phyloP scores from a whole-genome alignment of 2,113 vertebrate genomes.

The Callipepla californica region DNA sequence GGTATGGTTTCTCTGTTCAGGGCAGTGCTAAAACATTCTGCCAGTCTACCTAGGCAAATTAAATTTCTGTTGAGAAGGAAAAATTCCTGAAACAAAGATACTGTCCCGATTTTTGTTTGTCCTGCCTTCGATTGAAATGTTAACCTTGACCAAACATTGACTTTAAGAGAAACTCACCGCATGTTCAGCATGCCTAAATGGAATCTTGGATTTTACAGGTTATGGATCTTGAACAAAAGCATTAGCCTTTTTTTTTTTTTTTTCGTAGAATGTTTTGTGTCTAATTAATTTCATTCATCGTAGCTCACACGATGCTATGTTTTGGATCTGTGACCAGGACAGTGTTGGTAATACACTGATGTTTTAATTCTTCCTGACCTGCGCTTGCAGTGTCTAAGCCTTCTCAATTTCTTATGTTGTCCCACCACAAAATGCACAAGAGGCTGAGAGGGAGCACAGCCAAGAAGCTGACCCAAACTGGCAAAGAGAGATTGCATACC shows the following conservation, averaged over 20 bases:
- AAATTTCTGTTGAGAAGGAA: not conserved
- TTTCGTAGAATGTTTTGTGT: not conserved
- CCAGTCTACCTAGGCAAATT: not conserved
- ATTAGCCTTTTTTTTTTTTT: not conserved
- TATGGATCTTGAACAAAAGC: not conserved
- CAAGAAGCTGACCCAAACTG: not conserved
- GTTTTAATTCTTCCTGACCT: not conserved
- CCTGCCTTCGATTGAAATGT: not conserved
- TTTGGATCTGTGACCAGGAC: not conserved
- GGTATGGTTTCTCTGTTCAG: not conserved
- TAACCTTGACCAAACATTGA: not conserved
- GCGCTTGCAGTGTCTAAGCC: not conserved
- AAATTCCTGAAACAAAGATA: not conserved
- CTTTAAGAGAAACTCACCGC: not conserved
- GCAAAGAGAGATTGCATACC: not conserved
- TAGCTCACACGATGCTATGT: not conserved
- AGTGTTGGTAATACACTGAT: not conserved
- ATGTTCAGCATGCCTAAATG: not conserved
- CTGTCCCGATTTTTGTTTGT: not conserved
- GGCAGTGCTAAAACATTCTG: not conserved
- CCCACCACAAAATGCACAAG: not conserved
- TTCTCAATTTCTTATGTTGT: not conserved
- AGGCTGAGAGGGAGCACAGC: not conserved
- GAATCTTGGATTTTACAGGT: not conserved
- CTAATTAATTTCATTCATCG: not conserved